phyloP scores from a whole-genome alignment of 2,888 invertebrate genomes.

The Archaeoteleia sp. region DNA sequence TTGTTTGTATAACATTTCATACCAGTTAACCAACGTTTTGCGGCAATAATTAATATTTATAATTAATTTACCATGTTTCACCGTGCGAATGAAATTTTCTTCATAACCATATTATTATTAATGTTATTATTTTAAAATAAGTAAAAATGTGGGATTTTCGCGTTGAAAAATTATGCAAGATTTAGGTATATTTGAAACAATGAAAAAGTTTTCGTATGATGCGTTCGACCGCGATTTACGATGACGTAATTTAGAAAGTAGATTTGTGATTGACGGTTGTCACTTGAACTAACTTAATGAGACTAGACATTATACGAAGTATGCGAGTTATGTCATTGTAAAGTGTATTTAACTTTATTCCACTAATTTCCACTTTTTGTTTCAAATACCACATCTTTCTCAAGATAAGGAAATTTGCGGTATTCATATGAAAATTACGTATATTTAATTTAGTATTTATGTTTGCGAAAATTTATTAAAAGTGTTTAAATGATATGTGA shows the following conservation, averaged over 20 bases:
- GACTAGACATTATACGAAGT: slow-evolving; percentile 28
- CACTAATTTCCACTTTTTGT: slow-evolving; percentile 25
- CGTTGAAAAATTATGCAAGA: neutral
- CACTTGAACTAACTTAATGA: slow-evolving; percentile 36
- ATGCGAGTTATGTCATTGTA: slow-evolving; percentile 36
- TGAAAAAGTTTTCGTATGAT: neutral
- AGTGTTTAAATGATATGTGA: too few species aligned
- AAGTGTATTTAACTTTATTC: slow-evolving; percentile 17
- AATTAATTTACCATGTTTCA: too few species aligned
- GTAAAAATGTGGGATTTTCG: too few species aligned
- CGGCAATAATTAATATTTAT: too few species aligned
- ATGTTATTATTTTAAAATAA: too few species aligned
- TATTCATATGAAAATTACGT: slow-evolving; percentile 17
- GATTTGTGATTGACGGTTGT: slow-evolving; percentile 40
- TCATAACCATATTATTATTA: too few species aligned
- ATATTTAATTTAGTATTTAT: slow-evolving; percentile 5
- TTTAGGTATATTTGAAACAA: neutral
- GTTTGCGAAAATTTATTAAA: too few species aligned
- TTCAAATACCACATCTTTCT: slow-evolving; percentile 6
- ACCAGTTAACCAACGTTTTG: too few species aligned
- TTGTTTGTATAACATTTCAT: too few species aligned
- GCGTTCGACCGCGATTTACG: slow-evolving; percentile 4
- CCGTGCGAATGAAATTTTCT: too few species aligned
- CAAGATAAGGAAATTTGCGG: too few species aligned
- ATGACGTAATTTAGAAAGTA: slow-evolving; percentile 35